A percentile compares a stretch with the other conserved stretches of the same genome.
phyloP scores from a whole-genome alignment of 2,888 invertebrate species.

The Dimorphilus gyrociliatus region DNA sequence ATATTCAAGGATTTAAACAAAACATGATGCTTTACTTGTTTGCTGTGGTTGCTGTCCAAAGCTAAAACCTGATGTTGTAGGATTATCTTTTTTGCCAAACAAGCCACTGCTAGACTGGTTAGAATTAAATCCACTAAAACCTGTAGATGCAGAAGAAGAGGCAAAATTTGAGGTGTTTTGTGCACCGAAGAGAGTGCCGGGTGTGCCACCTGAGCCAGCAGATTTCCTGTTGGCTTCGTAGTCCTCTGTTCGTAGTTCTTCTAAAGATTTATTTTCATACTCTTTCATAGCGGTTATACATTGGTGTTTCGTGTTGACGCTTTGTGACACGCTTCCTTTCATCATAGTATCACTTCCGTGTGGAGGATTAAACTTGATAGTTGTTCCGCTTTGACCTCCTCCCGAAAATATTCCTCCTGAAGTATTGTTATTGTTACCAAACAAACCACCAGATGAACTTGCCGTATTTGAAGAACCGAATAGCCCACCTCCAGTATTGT shows the following conservation, averaged over 20 bases:
- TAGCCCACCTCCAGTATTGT: conserved; percentile 7
- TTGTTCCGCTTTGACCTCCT: conserved; percentile 18
- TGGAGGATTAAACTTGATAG: conserved; percentile 65
- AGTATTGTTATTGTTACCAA: conserved; percentile 3
- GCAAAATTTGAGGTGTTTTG: no score
- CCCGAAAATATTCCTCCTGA: background rate
- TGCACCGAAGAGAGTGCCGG: conserved; percentile 6
- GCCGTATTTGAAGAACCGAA: no score
- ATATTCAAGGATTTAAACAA: no score
- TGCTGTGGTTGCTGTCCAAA: conserved; percentile 15
- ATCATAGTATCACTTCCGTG: conserved; percentile 56
- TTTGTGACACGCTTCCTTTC: conserved; percentile 60
- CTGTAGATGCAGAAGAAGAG: conserved; percentile 19
- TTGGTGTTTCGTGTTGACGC: conserved; percentile 79
- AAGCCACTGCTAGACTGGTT: conserved; percentile 10
- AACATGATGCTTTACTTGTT: no score
- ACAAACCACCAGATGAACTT: conserved; percentile 2
- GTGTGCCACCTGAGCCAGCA: conserved; percentile 23
- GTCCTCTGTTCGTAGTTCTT: conserved; percentile 78
- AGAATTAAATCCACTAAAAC: conserved; percentile 9
- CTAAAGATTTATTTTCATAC: conserved; percentile 67
- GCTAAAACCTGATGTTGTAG: conserved; percentile 14
- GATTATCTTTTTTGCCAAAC: conserved; percentile 22
- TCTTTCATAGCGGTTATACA: conserved; percentile 98
- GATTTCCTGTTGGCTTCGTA: conserved; percentile 70